These are phyloP conservation scores for Manis javanica DNA, from an alignment of 2,797 vertebrate species.

Conservation along the genomic window DNA sequence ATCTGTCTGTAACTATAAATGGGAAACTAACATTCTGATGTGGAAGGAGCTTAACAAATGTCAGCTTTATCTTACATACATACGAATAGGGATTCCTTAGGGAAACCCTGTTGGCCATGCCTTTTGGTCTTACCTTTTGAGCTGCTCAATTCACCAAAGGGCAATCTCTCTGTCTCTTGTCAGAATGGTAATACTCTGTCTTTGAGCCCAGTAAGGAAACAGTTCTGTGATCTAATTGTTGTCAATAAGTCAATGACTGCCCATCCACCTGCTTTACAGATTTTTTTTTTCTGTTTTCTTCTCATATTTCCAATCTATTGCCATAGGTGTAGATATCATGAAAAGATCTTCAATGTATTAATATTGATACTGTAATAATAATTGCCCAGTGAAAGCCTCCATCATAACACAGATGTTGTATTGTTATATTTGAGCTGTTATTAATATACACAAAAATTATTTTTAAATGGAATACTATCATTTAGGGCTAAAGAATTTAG, in stretches of 20 bases:
- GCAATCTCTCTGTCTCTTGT: background rate
- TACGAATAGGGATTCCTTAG: background rate
- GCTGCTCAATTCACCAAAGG: background rate
- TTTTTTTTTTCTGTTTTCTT: background rate
- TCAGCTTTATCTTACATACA: background rate
- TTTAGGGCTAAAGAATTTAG: background rate
- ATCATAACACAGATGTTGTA: background rate
- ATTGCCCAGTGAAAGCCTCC: background rate
- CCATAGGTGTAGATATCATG: background rate
- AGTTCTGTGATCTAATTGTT: conserved; percentile 1
- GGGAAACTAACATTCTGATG: background rate
- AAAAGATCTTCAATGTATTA: background rate
- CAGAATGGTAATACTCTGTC: background rate
- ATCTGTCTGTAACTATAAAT: background rate
- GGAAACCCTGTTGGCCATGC: background rate
- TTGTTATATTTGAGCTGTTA: background rate
- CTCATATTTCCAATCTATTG: background rate
- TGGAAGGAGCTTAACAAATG: background rate
- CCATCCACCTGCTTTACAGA: background rate
- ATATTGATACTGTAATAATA: background rate
- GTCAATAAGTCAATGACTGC: background rate
- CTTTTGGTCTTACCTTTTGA: background rate
- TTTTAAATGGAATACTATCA: conserved; percentile 18
- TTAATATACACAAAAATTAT: background rate
- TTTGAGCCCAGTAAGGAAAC: background rate